Evolutionary conservation across 2,888 invertebrate species (phyloP), one percentile per base, ranked within the genome.

Genomic region (Emmelina monodactyla): DNA sequence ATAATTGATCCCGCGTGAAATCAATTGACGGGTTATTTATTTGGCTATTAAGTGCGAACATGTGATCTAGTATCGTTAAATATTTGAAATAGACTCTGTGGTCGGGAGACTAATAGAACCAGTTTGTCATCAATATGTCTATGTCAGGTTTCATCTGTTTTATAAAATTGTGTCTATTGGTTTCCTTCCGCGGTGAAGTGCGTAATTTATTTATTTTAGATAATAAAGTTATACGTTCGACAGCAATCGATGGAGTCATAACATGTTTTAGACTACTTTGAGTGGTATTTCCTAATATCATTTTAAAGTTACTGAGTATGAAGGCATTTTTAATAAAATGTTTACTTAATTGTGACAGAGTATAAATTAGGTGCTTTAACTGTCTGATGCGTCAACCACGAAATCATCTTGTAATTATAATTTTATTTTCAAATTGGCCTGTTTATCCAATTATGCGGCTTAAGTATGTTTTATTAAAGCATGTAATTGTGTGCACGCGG

Each of bases 391-490:
- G 11, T 25, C 4, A 25, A 25, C 25, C 3, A 67, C 66, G 60
- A 70, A 75, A 76, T 76, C 69, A 69, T 72, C 75, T 75, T 68
- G 66, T 75, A 73, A 73, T 75, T 76, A 72, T 73, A 73, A 70
- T 68, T 75, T 72, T 62, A 64, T 67, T 65, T 75, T 67, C 72
- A 65, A 69, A 70, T 66, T 60, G 53, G 48, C 45, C 50, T 45
- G 62, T 55, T 64, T 65, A 62, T 61, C 62, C 59, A 75, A 62
- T 63, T 55, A 3, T 72, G 67, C 64, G 62, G 55, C 71, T 73
- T 75, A 69, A 59, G 49, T 32, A 47, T 60, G 62, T 67, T 62
- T 48, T 57, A 63, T 66, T 72, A 71, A 72, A 69, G 76, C 60
- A 56, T 54, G 66, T 63, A 71, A 63, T 71, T 65, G 68, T 65